Conservation (phyloP, 2,888 invertebrate genomes). For the Adineta ricciae region DNA sequence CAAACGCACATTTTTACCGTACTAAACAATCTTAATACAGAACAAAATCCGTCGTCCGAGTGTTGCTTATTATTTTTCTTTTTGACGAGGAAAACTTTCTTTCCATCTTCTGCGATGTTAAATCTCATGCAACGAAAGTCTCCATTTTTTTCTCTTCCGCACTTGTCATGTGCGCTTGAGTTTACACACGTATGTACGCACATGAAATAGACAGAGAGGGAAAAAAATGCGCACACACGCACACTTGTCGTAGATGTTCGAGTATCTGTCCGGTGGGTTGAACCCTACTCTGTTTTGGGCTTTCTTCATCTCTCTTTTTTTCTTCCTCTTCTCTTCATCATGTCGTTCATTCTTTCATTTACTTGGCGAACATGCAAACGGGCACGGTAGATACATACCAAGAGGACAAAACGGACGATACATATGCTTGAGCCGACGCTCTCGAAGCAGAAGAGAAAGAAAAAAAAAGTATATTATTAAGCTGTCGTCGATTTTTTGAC, state of each 20-base stretch:
- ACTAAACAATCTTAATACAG: not conserved
- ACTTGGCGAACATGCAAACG: not conserved
- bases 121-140: not conserved
- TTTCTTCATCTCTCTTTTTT: not conserved
- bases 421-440: too few relatives aligned
- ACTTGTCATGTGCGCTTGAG: not conserved
- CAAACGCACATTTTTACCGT: not conserved
- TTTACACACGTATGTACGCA: not conserved
- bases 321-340: not conserved
- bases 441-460: not conserved
- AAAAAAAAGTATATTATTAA: too few relatives aligned
- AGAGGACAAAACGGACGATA: not conserved
- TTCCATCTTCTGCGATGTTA: not conserved
- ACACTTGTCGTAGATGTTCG: not conserved
- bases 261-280: not conserved
- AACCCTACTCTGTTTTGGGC: not conserved
- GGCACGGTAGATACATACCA: not conserved
- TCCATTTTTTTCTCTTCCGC: not conserved
- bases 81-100: too few relatives aligned
- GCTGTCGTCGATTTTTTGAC: too few relatives aligned
- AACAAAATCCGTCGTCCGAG: not conserved
- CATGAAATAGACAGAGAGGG: too few relatives aligned
- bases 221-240: not conserved
- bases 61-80: not conserved
- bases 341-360: not conserved